Evolutionary conservation across 2,797 vertebrate genomes (phyloP).

Genomic region (Pangasius djambal): DNA sequence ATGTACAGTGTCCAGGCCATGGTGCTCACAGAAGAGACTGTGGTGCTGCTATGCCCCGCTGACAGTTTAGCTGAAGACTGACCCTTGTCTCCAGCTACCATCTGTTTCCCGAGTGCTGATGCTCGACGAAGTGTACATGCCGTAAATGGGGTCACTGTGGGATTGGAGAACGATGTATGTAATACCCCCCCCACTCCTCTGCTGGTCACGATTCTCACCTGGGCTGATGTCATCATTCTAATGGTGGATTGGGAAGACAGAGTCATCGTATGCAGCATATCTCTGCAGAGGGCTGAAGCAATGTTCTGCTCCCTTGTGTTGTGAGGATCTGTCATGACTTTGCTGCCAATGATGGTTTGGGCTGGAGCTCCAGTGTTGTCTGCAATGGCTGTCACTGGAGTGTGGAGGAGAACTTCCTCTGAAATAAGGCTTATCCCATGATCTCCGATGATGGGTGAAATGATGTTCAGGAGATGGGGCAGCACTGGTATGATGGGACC

Average conservation of each 20-base stretch:
- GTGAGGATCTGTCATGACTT: background rate
- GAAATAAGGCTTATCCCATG: background rate
- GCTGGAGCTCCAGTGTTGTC: background rate
- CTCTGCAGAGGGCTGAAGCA: background rate
- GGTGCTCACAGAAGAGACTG: background rate
- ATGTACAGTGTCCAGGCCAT: background rate
- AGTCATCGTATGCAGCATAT: background rate
- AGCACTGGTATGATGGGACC: background rate
- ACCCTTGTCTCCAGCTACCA: slow-evolving; percentile 29
- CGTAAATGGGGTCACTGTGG: background rate
- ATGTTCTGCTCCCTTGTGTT: background rate
- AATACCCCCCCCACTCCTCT: background rate
- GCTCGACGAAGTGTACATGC: background rate
- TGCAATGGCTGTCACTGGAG: background rate
- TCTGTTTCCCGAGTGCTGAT: background rate
- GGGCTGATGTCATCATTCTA: background rate
- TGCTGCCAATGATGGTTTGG: background rate
- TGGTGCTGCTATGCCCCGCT: background rate
- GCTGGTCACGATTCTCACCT: background rate
- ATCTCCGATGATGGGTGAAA: background rate
- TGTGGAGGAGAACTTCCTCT: background rate
- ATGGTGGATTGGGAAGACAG: no score
- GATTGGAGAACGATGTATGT: slow-evolving; percentile 10
- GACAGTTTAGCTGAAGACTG: background rate
- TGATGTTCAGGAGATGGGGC: background rate